Percentiles rank a stretch among this genome's conserved stretches.
phyloP scores from a whole-genome alignment of 2,888 invertebrate genomes.

The Lamproptera curius region DNA sequence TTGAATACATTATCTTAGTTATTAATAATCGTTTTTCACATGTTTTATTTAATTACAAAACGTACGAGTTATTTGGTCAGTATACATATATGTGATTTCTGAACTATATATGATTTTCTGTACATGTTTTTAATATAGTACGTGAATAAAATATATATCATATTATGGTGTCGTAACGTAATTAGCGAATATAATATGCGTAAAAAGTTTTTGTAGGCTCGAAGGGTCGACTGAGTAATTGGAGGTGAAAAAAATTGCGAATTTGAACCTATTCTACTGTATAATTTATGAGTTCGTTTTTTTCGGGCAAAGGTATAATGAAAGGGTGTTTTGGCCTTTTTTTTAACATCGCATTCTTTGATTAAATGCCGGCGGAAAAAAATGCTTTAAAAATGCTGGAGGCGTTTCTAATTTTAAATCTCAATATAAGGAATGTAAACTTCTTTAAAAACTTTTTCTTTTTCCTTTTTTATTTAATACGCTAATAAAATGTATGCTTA shows the following conservation, averaged over 20 bases:
- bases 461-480: too few relatives aligned
- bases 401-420: not conserved
- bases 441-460: not conserved
- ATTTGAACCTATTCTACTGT: constrained; percentile 12
- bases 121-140: too few relatives aligned
- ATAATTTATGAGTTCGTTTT: constrained; percentile 20
- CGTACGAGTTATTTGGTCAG: too few relatives aligned
- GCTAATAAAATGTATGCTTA: too few relatives aligned
- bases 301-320: constrained; percentile 16
- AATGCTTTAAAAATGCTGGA: constrained; percentile 1
- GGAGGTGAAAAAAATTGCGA: constrained; percentile 12
- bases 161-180: not conserved
- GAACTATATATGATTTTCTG: too few relatives aligned
- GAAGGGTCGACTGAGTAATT: constrained; percentile 9
- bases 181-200: constrained; percentile 3
- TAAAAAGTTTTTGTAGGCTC: not conserved
- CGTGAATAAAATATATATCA: too few relatives aligned
- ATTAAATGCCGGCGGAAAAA: constrained; percentile 9
- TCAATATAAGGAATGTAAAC: not conserved
- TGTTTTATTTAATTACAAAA: too few relatives aligned
- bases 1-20: too few relatives aligned
- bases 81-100: too few relatives aligned
- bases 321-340: constrained; percentile 17
- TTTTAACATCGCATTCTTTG: constrained; percentile 7
- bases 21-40: too few relatives aligned